These are phyloP conservation scores for Cheilosia soror DNA, from an alignment of 2,888 invertebrate species.

Conservation along the genomic window DNA sequence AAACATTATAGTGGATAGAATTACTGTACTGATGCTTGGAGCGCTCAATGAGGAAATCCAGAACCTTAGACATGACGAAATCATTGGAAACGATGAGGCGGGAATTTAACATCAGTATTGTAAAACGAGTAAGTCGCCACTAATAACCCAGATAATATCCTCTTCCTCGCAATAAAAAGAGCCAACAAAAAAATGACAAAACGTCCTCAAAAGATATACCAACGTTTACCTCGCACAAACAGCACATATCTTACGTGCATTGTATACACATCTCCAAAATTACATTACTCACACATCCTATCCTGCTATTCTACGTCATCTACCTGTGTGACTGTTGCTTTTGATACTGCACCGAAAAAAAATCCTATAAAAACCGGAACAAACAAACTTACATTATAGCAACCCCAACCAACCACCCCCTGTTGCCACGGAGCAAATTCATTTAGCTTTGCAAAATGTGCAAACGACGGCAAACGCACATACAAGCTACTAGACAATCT, in stretches of 20 bases:
- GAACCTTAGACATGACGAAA: too few species aligned
- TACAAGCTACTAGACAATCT: constrained; percentile 48
- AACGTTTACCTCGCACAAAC: constrained; percentile 13
- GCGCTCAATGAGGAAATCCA: too few species aligned
- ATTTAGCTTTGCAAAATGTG: constrained; percentile 28
- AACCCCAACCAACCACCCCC: not conserved
- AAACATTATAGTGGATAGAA: too few species aligned
- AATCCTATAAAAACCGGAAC: not conserved
- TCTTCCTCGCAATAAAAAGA: not conserved
- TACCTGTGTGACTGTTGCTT: constrained; percentile 20
- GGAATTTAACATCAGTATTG: too few species aligned
- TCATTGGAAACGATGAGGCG: too few species aligned
- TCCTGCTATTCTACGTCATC: not conserved
- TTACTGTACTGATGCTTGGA: too few species aligned
- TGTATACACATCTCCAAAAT: constrained; percentile 18
- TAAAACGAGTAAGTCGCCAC: too few species aligned
- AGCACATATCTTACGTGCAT: constrained; percentile 32
- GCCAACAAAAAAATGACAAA: not conserved
- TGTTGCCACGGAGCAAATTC: constrained; percentile 12
- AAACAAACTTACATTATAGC: constrained; percentile 30
- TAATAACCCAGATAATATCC: not conserved
- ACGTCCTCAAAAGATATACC: constrained; percentile 16
- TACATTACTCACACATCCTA: constrained; percentile 43
- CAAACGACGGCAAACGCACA: constrained; percentile 15
- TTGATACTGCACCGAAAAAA: not conserved